These are phyloP conservation scores for Macrotus californicus DNA, from an alignment of 2,113 vertebrate species.

Conservation along the genomic window DNA sequence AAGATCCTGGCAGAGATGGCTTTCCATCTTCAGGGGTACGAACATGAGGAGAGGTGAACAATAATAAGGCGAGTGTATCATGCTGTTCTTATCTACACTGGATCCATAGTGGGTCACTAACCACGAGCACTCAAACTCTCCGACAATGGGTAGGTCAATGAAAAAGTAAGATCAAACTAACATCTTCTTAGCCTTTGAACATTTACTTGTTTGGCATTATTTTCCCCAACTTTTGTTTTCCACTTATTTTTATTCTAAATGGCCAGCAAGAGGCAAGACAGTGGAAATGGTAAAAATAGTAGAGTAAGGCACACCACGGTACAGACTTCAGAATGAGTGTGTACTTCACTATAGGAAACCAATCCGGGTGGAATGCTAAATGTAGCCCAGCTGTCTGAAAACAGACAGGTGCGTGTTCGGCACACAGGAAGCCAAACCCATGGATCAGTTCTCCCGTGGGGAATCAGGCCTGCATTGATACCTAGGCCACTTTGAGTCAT, in stretches of 20 bases:
- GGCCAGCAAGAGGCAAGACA: background rate
- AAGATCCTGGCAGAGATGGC: background rate
- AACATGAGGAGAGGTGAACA: background rate
- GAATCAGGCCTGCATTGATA: too few species aligned
- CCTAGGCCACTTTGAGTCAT: too few species aligned
- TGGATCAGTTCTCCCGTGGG: too few species aligned
- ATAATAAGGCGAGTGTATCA: background rate
- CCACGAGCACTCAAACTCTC: background rate
- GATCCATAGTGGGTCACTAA: background rate
- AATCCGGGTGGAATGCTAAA: too few species aligned
- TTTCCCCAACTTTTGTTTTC: background rate
- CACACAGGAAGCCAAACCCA: too few species aligned
- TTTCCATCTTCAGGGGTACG: background rate
- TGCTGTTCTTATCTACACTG: accelerated
- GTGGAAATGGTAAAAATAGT: background rate
- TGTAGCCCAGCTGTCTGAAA: too few species aligned
- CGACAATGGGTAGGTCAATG: background rate
- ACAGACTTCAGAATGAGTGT: background rate
- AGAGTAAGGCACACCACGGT: background rate
- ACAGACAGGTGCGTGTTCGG: too few species aligned
- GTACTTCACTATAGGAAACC: too few species aligned
- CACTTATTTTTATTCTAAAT: background rate
- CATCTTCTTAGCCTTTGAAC: background rate
- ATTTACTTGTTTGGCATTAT: background rate
- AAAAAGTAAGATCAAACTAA: background rate